Conservation (phyloP, 2,797 vertebrate species). For the Cossypha caffra region DNA sequence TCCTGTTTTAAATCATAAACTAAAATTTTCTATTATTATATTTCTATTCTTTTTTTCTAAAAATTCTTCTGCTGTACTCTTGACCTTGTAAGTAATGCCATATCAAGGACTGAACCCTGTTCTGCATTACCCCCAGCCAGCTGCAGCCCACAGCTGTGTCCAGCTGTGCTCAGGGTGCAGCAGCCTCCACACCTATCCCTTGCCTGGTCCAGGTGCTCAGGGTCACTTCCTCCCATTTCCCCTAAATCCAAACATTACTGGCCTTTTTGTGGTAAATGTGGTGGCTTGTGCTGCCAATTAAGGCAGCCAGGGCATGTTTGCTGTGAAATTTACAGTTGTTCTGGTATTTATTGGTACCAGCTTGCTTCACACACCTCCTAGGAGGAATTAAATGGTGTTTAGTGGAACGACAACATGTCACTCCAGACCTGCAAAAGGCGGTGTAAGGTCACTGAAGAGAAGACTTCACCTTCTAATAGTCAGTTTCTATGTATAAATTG, state of each 20-base stretch:
- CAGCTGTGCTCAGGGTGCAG: neutral
- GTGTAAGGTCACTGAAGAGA: slow-evolving; percentile 72
- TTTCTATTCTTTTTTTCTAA: neutral
- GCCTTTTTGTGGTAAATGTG: neutral
- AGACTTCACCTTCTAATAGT: slow-evolving; percentile 66
- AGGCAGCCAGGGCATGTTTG: neutral
- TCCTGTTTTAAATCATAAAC: neutral
- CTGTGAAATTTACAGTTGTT: neutral
- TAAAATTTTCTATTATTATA: neutral
- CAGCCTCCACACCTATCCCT: rapidly evolving
- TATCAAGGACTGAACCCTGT: neutral
- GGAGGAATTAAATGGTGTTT: neutral
- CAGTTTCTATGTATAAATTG: slow-evolving; percentile 76
- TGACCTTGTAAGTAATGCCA: neutral
- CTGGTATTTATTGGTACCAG: neutral
- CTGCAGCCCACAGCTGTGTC: neutral
- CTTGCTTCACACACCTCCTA: neutral
- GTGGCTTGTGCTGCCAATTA: neutral
- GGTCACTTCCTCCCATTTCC: neutral
- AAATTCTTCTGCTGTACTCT: neutral
- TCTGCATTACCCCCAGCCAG: neutral
- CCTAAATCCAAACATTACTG: neutral
- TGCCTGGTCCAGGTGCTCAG: neutral
- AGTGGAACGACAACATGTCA: slow-evolving; percentile 10
- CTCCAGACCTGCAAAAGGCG: slow-evolving; percentile 38